phyloP scores from a whole-genome alignment of 2,888 invertebrate genomes.

The Leptarthrus brevirostris region DNA sequence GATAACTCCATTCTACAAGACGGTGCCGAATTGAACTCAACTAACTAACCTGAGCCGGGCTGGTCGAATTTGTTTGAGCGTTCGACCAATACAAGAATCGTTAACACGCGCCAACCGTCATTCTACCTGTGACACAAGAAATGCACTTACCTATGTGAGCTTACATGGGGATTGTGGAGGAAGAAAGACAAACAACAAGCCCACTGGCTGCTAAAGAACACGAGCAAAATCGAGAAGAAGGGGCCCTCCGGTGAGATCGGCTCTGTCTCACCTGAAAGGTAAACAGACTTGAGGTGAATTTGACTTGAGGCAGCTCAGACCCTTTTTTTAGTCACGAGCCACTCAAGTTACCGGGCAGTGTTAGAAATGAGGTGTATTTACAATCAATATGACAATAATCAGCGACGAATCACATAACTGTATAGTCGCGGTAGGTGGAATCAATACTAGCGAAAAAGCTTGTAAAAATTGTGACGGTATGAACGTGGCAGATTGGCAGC shows the following conservation, averaged over 20 bases:
- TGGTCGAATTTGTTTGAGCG: constrained; percentile 16
- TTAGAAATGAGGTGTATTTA: background rate
- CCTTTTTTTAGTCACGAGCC: too few species aligned
- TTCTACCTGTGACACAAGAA: constrained; percentile 11
- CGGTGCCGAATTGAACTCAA: constrained; percentile 14
- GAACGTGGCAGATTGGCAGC: too few species aligned
- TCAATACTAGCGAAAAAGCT: background rate
- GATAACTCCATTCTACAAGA: constrained; percentile 43
- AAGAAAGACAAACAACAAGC: constrained; percentile 1
- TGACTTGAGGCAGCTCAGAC: too few species aligned
- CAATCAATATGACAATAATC: constrained; percentile 3
- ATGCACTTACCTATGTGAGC: background rate
- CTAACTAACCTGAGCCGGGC: constrained; percentile 10
- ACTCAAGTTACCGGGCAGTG: background rate
- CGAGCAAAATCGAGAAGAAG: background rate
- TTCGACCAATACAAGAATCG: constrained; percentile 22
- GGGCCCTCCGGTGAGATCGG: background rate
- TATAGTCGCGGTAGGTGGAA: constrained; percentile 2
- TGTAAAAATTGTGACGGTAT: background rate
- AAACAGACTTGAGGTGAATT: constrained; percentile 22
- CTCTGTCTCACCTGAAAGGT: constrained; percentile 23
- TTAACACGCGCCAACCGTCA: constrained; percentile 39
- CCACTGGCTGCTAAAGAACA: background rate
- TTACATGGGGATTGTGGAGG: background rate
- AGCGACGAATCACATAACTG: constrained; percentile 7